Percentiles rank a stretch among this genome's conserved stretches.
phyloP scores from a whole-genome alignment of 1,140 invertebrate species.

The Glossosoma conforme region DNA sequence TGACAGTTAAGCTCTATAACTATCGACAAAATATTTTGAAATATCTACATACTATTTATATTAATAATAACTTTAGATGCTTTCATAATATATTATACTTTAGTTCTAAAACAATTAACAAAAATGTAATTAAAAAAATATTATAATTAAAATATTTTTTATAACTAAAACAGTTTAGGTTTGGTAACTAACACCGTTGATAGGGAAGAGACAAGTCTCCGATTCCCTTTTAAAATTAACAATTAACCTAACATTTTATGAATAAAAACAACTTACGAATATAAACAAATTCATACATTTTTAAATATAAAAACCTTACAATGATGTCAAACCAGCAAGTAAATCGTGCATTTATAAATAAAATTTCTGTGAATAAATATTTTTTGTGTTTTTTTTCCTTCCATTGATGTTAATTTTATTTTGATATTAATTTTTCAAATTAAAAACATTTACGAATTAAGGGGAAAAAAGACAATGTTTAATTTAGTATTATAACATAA shows the following conservation, averaged over 20 bases:
- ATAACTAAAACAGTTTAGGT: conserved; percentile 16
- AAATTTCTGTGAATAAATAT: neutral
- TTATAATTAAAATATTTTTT: conserved; percentile 6
- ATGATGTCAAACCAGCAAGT: neutral
- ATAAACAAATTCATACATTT: neutral
- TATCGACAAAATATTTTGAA: no score
- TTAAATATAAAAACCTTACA: neutral
- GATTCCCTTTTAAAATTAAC: conserved; percentile 11
- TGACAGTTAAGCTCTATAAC: no score
- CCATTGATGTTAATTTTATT: neutral
- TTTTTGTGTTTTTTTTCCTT: neutral
- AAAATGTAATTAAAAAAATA: neutral
- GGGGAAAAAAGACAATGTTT: no score
- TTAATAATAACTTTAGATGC: no score
- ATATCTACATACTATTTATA: no score
- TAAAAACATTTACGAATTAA: no score
- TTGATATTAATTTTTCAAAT: no score
- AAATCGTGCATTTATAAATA: neutral
- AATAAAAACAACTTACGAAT: neutral
- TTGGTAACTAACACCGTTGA: conserved; percentile 29
- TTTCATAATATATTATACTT: no score
- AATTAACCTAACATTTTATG: conserved; percentile 5
- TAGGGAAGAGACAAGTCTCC: conserved; percentile 19
- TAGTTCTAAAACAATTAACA: no score
- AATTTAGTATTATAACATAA: no score